These are phyloP conservation scores for Halictus ligatus DNA, from an alignment of 2,888 invertebrate genomes.

Conservation along the genomic window DNA sequence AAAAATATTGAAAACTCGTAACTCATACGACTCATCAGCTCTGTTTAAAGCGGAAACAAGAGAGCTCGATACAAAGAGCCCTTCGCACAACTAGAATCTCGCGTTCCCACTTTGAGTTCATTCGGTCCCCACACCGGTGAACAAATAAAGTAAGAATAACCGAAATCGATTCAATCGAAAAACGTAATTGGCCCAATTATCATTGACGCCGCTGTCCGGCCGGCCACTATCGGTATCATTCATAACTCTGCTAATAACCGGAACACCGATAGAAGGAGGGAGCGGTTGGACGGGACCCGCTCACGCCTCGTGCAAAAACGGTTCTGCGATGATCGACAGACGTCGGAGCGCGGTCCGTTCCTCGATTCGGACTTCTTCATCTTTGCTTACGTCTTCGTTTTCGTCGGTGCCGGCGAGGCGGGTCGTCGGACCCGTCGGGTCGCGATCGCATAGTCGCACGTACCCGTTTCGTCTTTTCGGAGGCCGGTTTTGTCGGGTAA, in stretches of 20 bases:
- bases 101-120: not conserved
- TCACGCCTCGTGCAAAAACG: constrained; percentile 43
- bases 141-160: not conserved
- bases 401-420: not conserved
- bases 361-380: constrained; percentile 47
- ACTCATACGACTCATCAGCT: not conserved
- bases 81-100: too few relatives aligned
- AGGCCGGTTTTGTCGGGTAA: constrained; percentile 68
- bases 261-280: constrained; percentile 34
- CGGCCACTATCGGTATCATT: constrained; percentile 35
- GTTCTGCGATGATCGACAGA: constrained; percentile 52
- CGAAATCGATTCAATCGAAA: not conserved
- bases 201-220: constrained; percentile 4
- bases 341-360: constrained; percentile 25
- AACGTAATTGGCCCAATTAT: constrained; percentile 43
- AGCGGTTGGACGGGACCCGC: not conserved
- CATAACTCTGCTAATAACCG: constrained; percentile 55
- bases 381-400: constrained; percentile 55
- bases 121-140: not conserved
- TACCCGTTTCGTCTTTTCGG: constrained; percentile 50
- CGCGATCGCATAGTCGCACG: constrained; percentile 66
- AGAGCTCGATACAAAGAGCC: too few relatives aligned
- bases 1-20: not conserved
- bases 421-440: constrained; percentile 30
- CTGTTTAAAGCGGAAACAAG: too few relatives aligned